These are phyloP conservation scores for Pagetopsis macropterus DNA, from an alignment of 2,797 vertebrate genomes.

Conservation along the genomic window DNA sequence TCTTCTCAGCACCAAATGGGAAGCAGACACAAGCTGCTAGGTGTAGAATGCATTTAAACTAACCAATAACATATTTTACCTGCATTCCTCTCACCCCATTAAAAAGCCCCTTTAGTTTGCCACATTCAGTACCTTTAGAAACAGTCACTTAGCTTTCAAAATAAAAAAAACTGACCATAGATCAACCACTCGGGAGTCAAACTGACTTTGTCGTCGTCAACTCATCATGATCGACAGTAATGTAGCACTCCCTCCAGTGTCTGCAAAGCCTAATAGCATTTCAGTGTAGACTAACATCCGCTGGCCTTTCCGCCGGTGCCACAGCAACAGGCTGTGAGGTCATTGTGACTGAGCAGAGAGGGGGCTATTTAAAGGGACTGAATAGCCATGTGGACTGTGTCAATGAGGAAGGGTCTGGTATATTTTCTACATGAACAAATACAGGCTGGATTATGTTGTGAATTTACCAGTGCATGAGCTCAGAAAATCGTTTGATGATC, in stretches of 20 bases:
- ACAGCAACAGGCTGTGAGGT: constrained; percentile 54
- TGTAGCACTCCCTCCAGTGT: constrained; percentile 74
- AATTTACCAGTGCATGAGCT: neutral
- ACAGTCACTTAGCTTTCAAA: no score
- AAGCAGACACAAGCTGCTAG: neutral
- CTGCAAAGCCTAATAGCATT: constrained; percentile 43
- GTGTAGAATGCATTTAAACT: neutral
- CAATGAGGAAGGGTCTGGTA: constrained; percentile 53
- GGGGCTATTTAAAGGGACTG: constrained; percentile 42
- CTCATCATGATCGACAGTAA: constrained; percentile 21
- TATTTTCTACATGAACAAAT: constrained; percentile 28
- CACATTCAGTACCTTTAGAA: neutral
- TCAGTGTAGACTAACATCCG: constrained; percentile 21
- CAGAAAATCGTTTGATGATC: neutral
- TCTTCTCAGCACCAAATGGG: neutral
- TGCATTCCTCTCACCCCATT: neutral
- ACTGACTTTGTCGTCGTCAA: constrained; percentile 8
- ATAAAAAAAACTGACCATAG: neutral
- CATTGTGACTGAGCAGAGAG: constrained; percentile 45
- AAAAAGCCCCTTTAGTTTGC: neutral
- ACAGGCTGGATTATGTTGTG: constrained; percentile 7
- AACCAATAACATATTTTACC: neutral
- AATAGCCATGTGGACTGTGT: constrained; percentile 35
- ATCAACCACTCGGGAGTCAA: constrained; percentile 13
- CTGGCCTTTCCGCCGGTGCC: constrained; percentile 36